A percentile compares a stretch with the other conserved stretches of the same genome.
Conservation (phyloP, 2,797 vertebrate species). For the Cuculus canorus region DNA sequence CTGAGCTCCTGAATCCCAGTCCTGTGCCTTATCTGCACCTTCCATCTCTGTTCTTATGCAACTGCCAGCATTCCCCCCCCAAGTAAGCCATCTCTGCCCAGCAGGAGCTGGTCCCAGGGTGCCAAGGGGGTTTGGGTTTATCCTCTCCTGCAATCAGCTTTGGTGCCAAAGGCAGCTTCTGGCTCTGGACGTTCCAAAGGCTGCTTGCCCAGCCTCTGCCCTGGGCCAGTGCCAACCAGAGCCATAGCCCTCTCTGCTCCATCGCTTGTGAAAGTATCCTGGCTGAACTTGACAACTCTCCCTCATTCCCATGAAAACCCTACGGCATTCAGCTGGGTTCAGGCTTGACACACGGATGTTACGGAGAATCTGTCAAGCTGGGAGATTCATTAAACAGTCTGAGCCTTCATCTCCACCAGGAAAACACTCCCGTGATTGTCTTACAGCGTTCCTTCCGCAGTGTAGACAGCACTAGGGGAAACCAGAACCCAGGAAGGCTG, state of each 20-base stretch:
- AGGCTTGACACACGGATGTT: background rate
- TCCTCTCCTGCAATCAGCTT: background rate
- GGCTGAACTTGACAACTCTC: background rate
- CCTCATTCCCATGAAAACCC: rapidly evolving
- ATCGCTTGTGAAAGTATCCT: background rate
- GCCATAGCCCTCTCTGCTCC: background rate
- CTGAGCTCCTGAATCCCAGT: rapidly evolving
- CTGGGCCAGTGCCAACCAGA: rapidly evolving
- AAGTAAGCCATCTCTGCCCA: rapidly evolving
- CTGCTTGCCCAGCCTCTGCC: background rate
- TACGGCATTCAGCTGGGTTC: rapidly evolving
- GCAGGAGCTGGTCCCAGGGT: background rate
- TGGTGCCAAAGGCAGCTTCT: background rate
- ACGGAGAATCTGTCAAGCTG: background rate
- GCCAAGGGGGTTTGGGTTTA: rapidly evolving
- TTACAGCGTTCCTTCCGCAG: background rate
- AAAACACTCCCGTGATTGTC: rapidly evolving
- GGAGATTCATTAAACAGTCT: background rate
- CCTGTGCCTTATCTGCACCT: background rate
- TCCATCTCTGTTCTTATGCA: background rate
- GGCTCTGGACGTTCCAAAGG: background rate
- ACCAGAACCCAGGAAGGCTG: background rate
- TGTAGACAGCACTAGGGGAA: rapidly evolving
- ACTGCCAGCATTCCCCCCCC: background rate
- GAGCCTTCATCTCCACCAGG: background rate